phyloP scores from a whole-genome alignment of 2,888 invertebrate species.

The Sipha maydis region DNA sequence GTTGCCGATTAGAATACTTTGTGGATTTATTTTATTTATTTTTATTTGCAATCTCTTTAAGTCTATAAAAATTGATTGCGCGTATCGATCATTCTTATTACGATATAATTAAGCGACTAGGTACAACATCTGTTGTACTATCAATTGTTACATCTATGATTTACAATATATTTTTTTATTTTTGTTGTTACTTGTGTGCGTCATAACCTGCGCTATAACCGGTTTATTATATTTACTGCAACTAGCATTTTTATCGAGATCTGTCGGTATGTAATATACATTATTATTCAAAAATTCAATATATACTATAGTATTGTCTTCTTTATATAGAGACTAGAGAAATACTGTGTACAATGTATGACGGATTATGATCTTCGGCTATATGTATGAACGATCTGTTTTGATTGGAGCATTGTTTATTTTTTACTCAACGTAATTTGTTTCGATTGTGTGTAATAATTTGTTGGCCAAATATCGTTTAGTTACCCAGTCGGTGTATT shows the following conservation, averaged over 20 bases:
- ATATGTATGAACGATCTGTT: not conserved
- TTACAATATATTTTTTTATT: not conserved
- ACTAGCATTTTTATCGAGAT: conserved; percentile 33
- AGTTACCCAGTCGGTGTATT: not conserved
- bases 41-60: not conserved
- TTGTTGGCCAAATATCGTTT: not conserved
- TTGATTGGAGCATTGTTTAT: not conserved
- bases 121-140: not conserved
- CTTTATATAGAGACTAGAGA: not conserved
- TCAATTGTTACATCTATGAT: not conserved
- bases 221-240: conserved; percentile 40
- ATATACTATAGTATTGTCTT: not conserved
- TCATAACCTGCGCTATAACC: conserved; percentile 50
- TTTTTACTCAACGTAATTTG: not conserved
- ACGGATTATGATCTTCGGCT: not conserved
- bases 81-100: not conserved
- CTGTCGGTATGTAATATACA: not conserved
- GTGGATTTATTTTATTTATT: not conserved
- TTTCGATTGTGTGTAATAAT: not conserved
- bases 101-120: not conserved
- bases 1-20: not conserved
- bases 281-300: conserved; percentile 10
- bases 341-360: not conserved
- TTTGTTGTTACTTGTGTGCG: conserved; percentile 22
- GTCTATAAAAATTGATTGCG: not conserved